Conservation (phyloP, 23 tunicate genomes). For the Diplosoma virens region DNA sequence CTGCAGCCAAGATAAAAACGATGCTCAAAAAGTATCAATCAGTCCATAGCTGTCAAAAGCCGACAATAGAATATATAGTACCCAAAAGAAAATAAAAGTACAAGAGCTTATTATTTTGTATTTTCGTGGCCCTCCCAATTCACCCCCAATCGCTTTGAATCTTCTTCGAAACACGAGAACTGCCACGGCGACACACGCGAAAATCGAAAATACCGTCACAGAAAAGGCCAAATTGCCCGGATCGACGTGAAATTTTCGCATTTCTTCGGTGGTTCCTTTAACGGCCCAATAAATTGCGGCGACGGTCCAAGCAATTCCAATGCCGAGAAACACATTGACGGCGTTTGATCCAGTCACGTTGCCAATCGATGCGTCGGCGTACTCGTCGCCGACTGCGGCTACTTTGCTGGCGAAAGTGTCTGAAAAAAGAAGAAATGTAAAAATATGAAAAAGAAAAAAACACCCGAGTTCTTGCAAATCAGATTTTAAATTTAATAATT, state of each 20-base stretch:
- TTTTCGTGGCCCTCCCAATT: constrained; percentile 88
- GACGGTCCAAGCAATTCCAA: constrained; percentile 97
- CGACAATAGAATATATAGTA: constrained; percentile 69
- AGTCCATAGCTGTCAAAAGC: constrained; percentile 90
- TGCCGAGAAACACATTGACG: constrained; percentile 96
- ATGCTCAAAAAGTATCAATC: constrained; percentile 80
- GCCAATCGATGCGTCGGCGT: constrained; percentile 98
- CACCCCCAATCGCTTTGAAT: constrained; percentile 68
- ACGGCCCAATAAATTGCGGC: constrained; percentile 94
- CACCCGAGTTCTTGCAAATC: too few relatives aligned
- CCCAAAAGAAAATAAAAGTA: constrained; percentile 80
- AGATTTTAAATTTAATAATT: too few relatives aligned
- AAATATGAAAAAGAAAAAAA: too few relatives aligned
- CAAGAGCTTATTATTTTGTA: constrained; percentile 57
- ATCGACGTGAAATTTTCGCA: constrained; percentile 44
- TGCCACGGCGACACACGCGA: constrained; percentile 70
- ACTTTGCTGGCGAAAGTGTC: constrained; percentile 98
- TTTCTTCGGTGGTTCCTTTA: constrained; percentile 41
- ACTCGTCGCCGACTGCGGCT: constrained; percentile 96
- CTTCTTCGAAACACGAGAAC: constrained; percentile 74
- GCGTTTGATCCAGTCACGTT: constrained; percentile 99
- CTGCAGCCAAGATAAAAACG: too few relatives aligned
- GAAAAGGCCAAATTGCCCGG: constrained; percentile 96
- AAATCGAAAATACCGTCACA: constrained; percentile 72
- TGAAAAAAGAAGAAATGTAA: constrained; percentile 32